Conservation (phyloP, 1,140 invertebrate species). For the Nomia melanderi region DNA sequence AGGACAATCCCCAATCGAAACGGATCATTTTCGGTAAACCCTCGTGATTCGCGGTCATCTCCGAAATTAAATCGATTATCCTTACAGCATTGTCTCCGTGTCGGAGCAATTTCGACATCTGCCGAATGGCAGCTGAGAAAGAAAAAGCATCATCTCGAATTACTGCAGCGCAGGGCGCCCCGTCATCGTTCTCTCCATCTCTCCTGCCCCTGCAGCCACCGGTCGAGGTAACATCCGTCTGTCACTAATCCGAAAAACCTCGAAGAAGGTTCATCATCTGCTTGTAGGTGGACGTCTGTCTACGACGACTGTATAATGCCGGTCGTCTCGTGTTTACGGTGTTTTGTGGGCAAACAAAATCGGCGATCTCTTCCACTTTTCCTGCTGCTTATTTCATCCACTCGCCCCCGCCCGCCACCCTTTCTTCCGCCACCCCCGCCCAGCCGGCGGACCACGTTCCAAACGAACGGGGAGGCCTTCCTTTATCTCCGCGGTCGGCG, state of each 20-base stretch:
- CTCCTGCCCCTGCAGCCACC: not conserved
- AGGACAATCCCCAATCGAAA: not conserved
- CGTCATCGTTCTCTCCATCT: slow-evolving; percentile 34
- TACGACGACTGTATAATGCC: slow-evolving; percentile 54
- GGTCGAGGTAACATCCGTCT: slow-evolving; percentile 42
- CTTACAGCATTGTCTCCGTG: slow-evolving; percentile 54
- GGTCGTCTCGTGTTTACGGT: slow-evolving; percentile 51
- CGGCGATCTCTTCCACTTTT: slow-evolving; percentile 57
- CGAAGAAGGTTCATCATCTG: slow-evolving; percentile 66
- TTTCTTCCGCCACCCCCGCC: slow-evolving; percentile 37
- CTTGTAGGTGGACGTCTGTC: slow-evolving; percentile 58
- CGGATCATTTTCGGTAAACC: not conserved
- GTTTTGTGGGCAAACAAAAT: slow-evolving; percentile 65
- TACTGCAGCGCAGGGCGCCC: slow-evolving; percentile 32
- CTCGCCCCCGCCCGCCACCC: not conserved
- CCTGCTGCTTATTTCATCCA: slow-evolving; percentile 41
- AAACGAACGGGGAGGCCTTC: slow-evolving; percentile 25
- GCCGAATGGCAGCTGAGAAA: slow-evolving; percentile 61
- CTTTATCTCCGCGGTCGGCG: slow-evolving; percentile 49
- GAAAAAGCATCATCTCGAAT: slow-evolving; percentile 61
- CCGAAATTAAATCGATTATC: slow-evolving; percentile 63
- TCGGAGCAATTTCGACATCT: slow-evolving; percentile 61
- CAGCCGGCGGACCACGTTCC: slow-evolving; percentile 9
- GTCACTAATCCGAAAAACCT: slow-evolving; percentile 54
- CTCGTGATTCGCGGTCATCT: slow-evolving; percentile 15